Conservation (phyloP, 1,140 invertebrate species). For the Zaprionus lachaisei region DNA sequence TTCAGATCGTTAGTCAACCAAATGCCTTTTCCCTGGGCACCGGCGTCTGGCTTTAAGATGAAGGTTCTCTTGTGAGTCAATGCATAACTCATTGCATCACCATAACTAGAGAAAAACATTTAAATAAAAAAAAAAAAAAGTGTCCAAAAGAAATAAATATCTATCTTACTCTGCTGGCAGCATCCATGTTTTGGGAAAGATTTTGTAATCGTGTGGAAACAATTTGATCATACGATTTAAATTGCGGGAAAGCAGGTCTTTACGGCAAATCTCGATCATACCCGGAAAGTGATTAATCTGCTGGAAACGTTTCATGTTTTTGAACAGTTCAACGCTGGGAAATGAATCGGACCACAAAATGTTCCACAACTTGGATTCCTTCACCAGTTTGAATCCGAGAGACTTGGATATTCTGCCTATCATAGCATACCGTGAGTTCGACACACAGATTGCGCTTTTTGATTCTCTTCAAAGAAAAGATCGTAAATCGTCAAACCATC, state of each 20-base stretch:
- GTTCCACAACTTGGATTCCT: constrained; percentile 93
- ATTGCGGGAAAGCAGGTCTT: constrained; percentile 93
- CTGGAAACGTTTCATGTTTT: constrained; percentile 95
- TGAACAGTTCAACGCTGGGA: constrained; percentile 92
- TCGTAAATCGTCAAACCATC: neutral
- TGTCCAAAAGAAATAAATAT: neutral
- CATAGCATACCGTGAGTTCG: constrained; percentile 90
- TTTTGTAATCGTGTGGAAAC: constrained; percentile 95
- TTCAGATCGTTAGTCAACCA: constrained; percentile 91
- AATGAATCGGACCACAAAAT: constrained; percentile 95
- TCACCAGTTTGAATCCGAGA: constrained; percentile 92
- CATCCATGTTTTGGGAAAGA: constrained; percentile 97
- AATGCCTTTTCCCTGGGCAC: constrained; percentile 94
- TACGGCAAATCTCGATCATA: constrained; percentile 95
- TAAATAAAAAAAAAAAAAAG: neutral
- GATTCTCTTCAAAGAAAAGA: constrained; percentile 43
- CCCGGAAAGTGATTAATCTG: constrained; percentile 97
- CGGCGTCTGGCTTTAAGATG: constrained; percentile 95
- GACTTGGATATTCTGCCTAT: constrained; percentile 89
- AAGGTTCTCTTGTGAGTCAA: constrained; percentile 90
- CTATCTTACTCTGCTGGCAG: constrained; percentile 93
- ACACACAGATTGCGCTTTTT: constrained; percentile 87
- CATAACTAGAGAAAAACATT: constrained; percentile 54
- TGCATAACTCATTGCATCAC: constrained; percentile 76
- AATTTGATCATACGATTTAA: constrained; percentile 93